Evolutionary conservation across 2,797 vertebrate genomes (phyloP).

Genomic region (Benthosema pterotum): DNA sequence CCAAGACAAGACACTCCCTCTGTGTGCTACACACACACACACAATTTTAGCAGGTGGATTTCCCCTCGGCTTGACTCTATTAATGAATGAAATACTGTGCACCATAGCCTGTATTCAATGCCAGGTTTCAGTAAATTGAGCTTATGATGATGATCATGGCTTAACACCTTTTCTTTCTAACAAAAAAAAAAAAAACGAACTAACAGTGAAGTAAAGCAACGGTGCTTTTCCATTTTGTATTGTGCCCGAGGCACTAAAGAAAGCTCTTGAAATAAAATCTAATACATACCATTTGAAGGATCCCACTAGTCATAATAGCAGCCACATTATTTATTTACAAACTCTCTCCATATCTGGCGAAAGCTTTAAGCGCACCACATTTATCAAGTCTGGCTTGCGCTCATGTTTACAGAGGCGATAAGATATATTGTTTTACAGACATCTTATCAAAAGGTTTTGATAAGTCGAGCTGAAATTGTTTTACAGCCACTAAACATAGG

Average conservation of each 20-base stretch:
- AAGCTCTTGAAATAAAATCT: not conserved
- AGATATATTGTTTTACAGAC: slow-evolving; percentile 21
- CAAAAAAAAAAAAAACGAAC: too few relatives aligned
- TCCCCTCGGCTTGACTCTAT: not conserved
- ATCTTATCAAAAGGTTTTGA: slow-evolving; percentile 55
- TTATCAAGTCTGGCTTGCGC: slow-evolving; percentile 49
- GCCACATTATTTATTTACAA: slow-evolving; percentile 26
- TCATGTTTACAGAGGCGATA: slow-evolving; percentile 60
- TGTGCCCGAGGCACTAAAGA: not conserved
- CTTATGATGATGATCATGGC: not conserved
- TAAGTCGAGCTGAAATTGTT: slow-evolving; percentile 22
- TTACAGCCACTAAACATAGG: not conserved
- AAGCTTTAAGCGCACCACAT: slow-evolving; percentile 28
- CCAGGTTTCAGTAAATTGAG: not conserved
- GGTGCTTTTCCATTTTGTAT: not conserved
- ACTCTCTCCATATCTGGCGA: slow-evolving; percentile 38
- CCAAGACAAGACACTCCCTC: slow-evolving; percentile 58
- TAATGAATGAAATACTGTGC: not conserved
- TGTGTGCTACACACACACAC: slow-evolving; percentile 19
- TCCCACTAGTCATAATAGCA: not conserved
- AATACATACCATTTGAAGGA: not conserved
- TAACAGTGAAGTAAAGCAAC: not conserved
- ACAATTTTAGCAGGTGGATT: slow-evolving; percentile 49
- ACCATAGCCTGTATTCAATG: not conserved
- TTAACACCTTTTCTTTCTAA: not conserved